Base-by-base conservation (phyloP, 2,797 vertebrate species). In the Xerus rutilus region DNA sequence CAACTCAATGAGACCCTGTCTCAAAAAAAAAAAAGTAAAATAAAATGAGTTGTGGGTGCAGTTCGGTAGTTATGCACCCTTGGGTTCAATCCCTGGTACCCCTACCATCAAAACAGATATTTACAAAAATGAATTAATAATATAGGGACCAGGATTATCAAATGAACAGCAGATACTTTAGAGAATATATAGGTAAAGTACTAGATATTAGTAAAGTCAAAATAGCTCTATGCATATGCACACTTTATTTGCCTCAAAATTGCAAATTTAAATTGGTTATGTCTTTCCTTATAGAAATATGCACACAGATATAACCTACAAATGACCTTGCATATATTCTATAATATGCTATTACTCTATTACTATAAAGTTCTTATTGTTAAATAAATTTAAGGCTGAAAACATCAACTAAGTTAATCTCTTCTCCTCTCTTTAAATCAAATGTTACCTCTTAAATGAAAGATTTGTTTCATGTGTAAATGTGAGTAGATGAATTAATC, bases 401-500 rank as follows among this genome's bases (percentile, higher is more conserved):
- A 90, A 67, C 3, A 70, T 65, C 10, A 89, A 20, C 13, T 90
- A 69, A 92, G 12, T 39, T 13, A 72, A 8, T 57, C 3, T 74
- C 18, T 43, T 91, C 12, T 62, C 2, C 15, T 85, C 67, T 78
- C 43, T 84, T 85, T 84, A 84, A 93, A 95, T 94, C 20, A 89
- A 79, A 70, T 59, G 25, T 39, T 92, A 86, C 21, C 2, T 67
- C 87, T 85, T 90, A 88, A 81, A 89, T 72, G 32, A 59, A 95
- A 72, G 35, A 20, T 79, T 89, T 72, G 25, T 93, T 96, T 91
- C 2, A 14, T 77, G 39, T 92, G 7, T 83, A 87, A 93, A 54
- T 93, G 21, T 74, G 57, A 93, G 59, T 73, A 81, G 35, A 87
- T 91, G 96, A 95, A 96, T 93, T 92, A 96, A 89, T 81, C 49